Conservation (phyloP, 2,888 invertebrate species). For the Epistrophe grossulariae region DNA sequence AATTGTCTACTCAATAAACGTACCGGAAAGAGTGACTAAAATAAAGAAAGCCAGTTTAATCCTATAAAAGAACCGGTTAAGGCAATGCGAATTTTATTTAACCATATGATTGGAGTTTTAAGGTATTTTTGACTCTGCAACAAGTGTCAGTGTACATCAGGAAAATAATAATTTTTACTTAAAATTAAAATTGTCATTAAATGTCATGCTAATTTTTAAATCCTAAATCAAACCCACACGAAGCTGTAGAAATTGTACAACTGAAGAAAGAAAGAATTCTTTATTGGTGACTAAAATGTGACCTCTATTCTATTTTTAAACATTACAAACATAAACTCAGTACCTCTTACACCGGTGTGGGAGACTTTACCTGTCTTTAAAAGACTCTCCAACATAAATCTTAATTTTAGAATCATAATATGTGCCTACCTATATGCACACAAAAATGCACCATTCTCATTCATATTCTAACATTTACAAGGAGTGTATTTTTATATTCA, state of each 20-base stretch:
- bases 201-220: not conserved
- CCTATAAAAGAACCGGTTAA: too few relatives aligned
- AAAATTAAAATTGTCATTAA: too few relatives aligned
- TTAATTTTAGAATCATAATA: conserved; percentile 13
- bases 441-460: conserved; percentile 1
- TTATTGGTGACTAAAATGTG: not conserved
- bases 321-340: not conserved
- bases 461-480: conserved; percentile 5
- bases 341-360: not conserved
- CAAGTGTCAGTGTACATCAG: too few relatives aligned
- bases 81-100: too few relatives aligned
- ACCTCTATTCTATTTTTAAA: conserved; percentile 34
- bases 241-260: not conserved
- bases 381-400: not conserved
- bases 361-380: not conserved
- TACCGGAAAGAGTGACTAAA: too few relatives aligned
- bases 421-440: not conserved
- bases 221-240: not conserved
- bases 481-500: conserved; percentile 13
- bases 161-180: too few relatives aligned
- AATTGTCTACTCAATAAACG: too few relatives aligned
- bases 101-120: too few relatives aligned
- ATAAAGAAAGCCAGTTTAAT: too few relatives aligned
- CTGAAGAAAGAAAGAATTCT: not conserved
- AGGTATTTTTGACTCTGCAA: too few relatives aligned